Conservation (phyloP, 2,797 vertebrate species). For the Phataginus tricuspis region DNA sequence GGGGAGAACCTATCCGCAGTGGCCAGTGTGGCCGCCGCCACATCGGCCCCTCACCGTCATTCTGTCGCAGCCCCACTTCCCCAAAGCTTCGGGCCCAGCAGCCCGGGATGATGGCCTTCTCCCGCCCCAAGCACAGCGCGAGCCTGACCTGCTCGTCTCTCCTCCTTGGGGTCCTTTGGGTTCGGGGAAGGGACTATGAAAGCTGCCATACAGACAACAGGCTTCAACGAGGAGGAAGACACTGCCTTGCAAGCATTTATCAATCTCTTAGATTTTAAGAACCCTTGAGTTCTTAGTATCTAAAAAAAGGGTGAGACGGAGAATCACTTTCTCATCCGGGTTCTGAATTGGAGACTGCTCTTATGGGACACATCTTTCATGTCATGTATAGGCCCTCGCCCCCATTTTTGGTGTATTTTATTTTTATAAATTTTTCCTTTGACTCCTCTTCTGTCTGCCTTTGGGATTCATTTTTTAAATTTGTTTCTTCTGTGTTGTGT, state of each 20-base stretch:
- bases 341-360: constrained; percentile 36
- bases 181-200: not conserved
- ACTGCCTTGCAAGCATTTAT: constrained; percentile 13
- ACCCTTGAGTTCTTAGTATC: not conserved
- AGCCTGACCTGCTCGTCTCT: not conserved
- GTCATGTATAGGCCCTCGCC: not conserved
- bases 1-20: not conserved
- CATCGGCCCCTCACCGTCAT: not conserved
- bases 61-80: not conserved
- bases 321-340: not conserved
- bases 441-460: constrained; percentile 16
- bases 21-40: not conserved
- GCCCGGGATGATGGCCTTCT: not conserved
- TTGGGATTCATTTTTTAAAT: not conserved
- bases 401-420: constrained; percentile 14
- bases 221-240: not conserved
- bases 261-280: not conserved
- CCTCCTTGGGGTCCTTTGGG: not conserved
- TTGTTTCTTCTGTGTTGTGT: constrained; percentile 2
- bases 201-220: not conserved
- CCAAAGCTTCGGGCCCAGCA: not conserved
- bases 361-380: not conserved
- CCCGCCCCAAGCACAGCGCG: not conserved
- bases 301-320: not conserved
- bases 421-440: constrained; percentile 40